A percentile compares a stretch with the other conserved stretches of the same genome.
These are phyloP conservation scores for Chaetorhynchus papuensis DNA, from an alignment of 2,113 vertebrate genomes.

Conservation along the genomic window DNA sequence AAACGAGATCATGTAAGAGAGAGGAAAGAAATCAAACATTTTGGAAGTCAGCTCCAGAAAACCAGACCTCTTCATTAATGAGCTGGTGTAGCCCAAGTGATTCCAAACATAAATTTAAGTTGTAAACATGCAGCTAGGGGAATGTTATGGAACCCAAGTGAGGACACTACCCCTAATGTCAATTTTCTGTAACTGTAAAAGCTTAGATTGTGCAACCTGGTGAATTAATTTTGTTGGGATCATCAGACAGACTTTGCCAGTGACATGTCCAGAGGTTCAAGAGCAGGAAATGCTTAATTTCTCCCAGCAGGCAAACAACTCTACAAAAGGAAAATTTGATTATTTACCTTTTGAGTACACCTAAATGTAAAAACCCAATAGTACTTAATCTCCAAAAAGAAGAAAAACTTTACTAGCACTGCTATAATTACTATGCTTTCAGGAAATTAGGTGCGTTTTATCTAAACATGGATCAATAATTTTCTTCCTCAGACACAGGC, in stretches of 20 bases:
- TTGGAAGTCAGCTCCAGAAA: background rate
- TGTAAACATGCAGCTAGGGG: background rate
- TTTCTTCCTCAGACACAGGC: background rate
- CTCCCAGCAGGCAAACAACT: background rate
- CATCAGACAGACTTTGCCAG: background rate
- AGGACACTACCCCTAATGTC: background rate
- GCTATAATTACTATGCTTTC: conserved; percentile 37
- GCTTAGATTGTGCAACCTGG: background rate
- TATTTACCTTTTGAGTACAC: conserved; percentile 29
- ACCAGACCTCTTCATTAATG: background rate
- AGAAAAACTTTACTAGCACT: conserved; percentile 25
- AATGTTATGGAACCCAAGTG: background rate
- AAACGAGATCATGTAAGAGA: background rate
- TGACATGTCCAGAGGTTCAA: conserved; percentile 16
- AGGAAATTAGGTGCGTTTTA: conserved; percentile 30
- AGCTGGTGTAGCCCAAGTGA: background rate
- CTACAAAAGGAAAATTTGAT: conserved; percentile 1
- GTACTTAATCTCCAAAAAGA: conserved; percentile 45
- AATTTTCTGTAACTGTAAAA: background rate
- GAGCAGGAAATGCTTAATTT: conserved; percentile 10
- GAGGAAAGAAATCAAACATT: background rate
- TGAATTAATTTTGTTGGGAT: conserved; percentile 18
- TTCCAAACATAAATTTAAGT: background rate
- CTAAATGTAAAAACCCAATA: conserved; percentile 52
- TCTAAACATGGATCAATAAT: conserved; percentile 60